Evolutionary conservation across 2,113 vertebrate species (phyloP).

Genomic region (Astatotilapia flaviijosephi): DNA sequence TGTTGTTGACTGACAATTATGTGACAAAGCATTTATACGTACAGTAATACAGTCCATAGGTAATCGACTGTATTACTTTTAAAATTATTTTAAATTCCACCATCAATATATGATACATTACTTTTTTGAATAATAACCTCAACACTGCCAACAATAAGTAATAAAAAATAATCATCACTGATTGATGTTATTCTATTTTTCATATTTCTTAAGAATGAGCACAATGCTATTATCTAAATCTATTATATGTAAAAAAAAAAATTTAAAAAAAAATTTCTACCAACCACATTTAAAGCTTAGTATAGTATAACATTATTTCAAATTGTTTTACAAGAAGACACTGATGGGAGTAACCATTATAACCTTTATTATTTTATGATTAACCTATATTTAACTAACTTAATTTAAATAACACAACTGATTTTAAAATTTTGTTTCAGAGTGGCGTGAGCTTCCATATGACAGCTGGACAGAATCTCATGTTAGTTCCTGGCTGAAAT

Average conservation of each 20-base stretch:
- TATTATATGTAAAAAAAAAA: neutral
- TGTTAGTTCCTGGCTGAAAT: constrained; percentile 62
- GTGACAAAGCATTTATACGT: too few species aligned
- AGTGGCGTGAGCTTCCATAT: neutral
- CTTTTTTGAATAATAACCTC: too few species aligned
- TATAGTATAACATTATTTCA: neutral
- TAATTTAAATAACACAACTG: fast-evolving
- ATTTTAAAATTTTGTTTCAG: neutral
- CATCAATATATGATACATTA: too few species aligned
- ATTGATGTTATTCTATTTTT: neutral
- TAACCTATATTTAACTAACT: neutral
- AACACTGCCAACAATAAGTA: neutral
- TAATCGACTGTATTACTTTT: too few species aligned
- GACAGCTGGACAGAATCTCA: constrained; percentile 64
- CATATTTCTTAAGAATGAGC: too few species aligned
- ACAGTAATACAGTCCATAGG: too few species aligned
- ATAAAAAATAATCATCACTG: neutral
- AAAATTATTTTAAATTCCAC: too few species aligned
- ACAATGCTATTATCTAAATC: neutral
- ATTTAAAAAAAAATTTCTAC: neutral
- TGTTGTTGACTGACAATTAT: too few species aligned
- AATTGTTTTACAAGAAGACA: neutral
- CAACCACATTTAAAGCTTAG: neutral
- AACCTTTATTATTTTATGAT: neutral
- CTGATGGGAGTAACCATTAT: neutral